Evolutionary conservation across 2,113 vertebrate species (phyloP).

Genomic region (Oplegnathus fasciatus): DNA sequence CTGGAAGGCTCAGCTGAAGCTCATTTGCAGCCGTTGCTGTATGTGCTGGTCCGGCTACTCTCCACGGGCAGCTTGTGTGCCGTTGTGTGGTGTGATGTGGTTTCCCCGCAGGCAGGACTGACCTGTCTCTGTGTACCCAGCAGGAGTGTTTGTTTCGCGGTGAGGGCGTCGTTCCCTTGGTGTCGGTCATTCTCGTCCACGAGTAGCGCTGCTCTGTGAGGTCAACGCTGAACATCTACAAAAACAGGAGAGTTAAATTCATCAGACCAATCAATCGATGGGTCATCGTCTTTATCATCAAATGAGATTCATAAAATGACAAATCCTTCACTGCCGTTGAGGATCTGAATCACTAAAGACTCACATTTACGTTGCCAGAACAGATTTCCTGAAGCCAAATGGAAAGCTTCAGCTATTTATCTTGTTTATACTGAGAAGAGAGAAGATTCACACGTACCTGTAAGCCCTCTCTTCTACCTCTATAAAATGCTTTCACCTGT

Average conservation of each 20-base stretch:
- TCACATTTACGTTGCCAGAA: too few species aligned
- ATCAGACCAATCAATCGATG: background rate
- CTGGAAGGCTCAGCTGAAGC: background rate
- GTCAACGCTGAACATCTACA: constrained; percentile 81
- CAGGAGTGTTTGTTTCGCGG: constrained; percentile 83
- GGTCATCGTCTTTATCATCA: background rate
- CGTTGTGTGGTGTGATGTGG: too few species aligned
- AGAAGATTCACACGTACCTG: too few species aligned
- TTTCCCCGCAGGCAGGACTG: background rate
- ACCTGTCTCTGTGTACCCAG: constrained; percentile 83
- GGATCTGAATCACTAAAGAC: background rate
- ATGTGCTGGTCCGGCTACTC: background rate
- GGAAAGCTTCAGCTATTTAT: background rate
- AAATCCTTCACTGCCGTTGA: background rate
- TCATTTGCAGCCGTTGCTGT: background rate
- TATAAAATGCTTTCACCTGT: background rate
- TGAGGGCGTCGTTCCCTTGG: constrained; percentile 74
- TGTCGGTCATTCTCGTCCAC: constrained; percentile 73
- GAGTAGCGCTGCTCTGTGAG: constrained; percentile 59
- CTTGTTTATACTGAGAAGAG: too few species aligned
- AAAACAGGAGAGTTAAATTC: background rate
- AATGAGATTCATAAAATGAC: too few species aligned
- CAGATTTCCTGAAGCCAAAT: background rate
- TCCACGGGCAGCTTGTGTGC: background rate
- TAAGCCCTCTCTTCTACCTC: background rate